Percentiles rank a stretch among this genome's conserved stretches.
These are phyloP conservation scores for Trichomycterus rosablanca DNA, from an alignment of 2,113 vertebrate species.

Conservation along the genomic window DNA sequence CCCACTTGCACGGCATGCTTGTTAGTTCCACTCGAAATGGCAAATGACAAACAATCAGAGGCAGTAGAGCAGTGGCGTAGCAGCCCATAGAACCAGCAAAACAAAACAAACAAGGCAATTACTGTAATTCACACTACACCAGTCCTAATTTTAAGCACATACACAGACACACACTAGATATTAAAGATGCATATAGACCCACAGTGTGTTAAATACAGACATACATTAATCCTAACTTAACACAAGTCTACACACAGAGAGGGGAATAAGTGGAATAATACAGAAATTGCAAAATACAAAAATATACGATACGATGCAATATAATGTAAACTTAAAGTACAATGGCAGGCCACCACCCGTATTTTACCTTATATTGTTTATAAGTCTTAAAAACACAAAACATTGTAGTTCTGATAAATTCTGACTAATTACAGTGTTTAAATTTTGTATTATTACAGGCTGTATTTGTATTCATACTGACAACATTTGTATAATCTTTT, in stretches of 20 bases:
- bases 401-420: too few species aligned
- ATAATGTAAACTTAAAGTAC: too few species aligned
- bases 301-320: too few species aligned
- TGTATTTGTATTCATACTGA: too few species aligned
- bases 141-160: constrained; percentile 35
- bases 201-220: constrained; percentile 24
- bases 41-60: constrained; percentile 70
- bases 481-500: too few species aligned
- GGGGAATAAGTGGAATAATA: too few species aligned
- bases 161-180: constrained; percentile 20
- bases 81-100: constrained; percentile 53
- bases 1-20: constrained; percentile 59
- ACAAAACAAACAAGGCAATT: constrained; percentile 57
- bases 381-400: too few species aligned
- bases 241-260: constrained; percentile 5
- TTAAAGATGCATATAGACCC: constrained; percentile 23
- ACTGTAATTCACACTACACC: constrained; percentile 47
- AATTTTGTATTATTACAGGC: too few species aligned
- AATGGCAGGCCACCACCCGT: too few species aligned
- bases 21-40: constrained; percentile 72
- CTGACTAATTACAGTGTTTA: too few species aligned
- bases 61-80: constrained; percentile 56
- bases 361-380: too few species aligned
- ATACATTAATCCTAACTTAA: constrained; percentile 19
- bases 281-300: too few species aligned